Percentiles rank a stretch among this genome's conserved stretches.
Evolutionary conservation across 2,888 invertebrate species (phyloP).

Genomic region (Gortyna flavago): DNA sequence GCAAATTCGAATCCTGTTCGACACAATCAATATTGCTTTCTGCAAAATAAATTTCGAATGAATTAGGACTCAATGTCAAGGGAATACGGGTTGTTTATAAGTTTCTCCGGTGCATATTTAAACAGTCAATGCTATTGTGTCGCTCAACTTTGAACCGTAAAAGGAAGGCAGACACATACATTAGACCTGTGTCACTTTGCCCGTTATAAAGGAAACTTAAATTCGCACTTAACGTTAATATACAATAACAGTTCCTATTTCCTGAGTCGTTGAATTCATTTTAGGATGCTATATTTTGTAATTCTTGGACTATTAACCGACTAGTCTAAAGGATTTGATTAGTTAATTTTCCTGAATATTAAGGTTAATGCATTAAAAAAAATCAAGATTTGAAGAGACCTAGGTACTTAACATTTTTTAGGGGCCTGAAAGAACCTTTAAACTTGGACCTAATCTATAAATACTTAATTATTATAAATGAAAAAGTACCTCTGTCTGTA

Average conservation of each 20-base stretch:
- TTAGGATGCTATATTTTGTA: conserved; percentile 3
- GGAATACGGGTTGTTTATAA: conserved; percentile 50
- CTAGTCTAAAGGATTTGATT: conserved; percentile 1
- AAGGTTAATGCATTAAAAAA: background rate
- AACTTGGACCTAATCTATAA: background rate
- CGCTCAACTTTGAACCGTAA: conserved; percentile 80
- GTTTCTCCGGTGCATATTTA: conserved; percentile 47
- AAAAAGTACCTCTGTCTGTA: background rate
- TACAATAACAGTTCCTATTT: conserved; percentile 35
- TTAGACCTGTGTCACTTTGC: conserved; percentile 68
- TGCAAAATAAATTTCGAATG: conserved; percentile 42
- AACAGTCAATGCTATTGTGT: conserved; percentile 71
- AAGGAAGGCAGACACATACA: conserved; percentile 69
- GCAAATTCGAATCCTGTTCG: conserved; percentile 58
- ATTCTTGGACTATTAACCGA: conserved; percentile 44
- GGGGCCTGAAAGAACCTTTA: background rate
- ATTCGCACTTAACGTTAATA: conserved; percentile 25
- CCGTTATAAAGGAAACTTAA: conserved; percentile 68
- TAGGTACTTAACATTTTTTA: too few relatives aligned
- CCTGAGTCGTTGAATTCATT: background rate
- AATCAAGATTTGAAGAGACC: background rate
- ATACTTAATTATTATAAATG: background rate
- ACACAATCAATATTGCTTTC: conserved; percentile 56
- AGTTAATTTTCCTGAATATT: conserved; percentile 15
- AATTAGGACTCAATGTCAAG: conserved; percentile 56